A percentile compares a stretch with the other conserved stretches of the same genome.
Evolutionary conservation across 2,113 vertebrate species (phyloP).

Genomic region (Hydropotes inermis): DNA sequence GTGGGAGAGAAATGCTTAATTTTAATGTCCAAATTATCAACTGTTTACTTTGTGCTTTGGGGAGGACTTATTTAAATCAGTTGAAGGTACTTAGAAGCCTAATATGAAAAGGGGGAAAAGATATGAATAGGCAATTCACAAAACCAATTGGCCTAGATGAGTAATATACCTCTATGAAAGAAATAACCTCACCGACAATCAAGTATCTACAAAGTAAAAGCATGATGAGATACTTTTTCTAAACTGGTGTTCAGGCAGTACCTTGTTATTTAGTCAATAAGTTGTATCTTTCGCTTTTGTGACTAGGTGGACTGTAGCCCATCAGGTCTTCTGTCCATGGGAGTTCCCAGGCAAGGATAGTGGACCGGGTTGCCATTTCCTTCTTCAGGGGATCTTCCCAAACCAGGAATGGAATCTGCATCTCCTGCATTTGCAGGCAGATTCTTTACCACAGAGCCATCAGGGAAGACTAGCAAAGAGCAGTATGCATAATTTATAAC

Average conservation of each 20-base stretch:
- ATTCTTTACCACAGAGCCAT: background rate
- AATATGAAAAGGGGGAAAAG: background rate
- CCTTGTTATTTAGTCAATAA: background rate
- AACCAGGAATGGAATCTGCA: background rate
- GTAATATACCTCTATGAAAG: background rate
- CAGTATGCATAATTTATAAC: background rate
- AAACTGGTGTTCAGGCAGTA: background rate
- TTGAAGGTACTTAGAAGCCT: background rate
- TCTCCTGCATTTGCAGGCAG: background rate
- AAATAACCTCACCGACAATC: background rate
- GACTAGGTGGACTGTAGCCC: background rate
- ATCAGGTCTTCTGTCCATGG: background rate
- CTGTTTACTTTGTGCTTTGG: background rate
- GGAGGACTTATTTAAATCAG: background rate
- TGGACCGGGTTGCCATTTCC: background rate
- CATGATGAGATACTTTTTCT: background rate
- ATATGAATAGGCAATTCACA: background rate
- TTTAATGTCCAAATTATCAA: background rate
- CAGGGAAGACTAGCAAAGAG: background rate
- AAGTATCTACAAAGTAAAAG: background rate
- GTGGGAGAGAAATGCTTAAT: background rate
- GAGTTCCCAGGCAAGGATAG: background rate
- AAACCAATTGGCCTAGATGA: background rate
- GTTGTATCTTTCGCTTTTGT: fast-evolving
- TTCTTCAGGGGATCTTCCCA: background rate